Conservation (phyloP, 2,888 invertebrate species). For the Agelastica alni region DNA sequence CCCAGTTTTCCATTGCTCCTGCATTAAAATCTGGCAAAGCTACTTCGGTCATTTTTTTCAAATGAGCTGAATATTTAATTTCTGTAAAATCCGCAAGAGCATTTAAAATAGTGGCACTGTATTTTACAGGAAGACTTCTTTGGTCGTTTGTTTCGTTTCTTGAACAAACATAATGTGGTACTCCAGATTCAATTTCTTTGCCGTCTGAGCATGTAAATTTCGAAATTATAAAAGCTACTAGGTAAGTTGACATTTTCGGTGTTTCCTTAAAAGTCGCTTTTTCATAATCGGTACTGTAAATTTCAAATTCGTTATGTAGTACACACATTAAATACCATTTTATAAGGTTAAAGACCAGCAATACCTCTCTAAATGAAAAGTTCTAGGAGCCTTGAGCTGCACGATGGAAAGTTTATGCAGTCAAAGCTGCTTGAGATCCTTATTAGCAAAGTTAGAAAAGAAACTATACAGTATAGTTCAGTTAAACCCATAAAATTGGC, state of each 20-base stretch:
- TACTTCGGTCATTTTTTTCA: slow-evolving; percentile 79
- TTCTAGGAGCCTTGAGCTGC: too few species aligned
- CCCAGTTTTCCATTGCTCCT: slow-evolving; percentile 94
- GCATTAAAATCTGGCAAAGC: slow-evolving; percentile 82
- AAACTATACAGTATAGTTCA: too few species aligned
- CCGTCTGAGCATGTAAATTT: slow-evolving; percentile 62
- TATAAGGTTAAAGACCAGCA: too few species aligned
- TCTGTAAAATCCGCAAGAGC: slow-evolving; percentile 34
- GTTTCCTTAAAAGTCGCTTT: slow-evolving; percentile 50
- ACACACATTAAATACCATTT: too few species aligned
- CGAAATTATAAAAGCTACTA: slow-evolving; percentile 83
- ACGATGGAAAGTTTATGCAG: too few species aligned
- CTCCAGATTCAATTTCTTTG: slow-evolving; percentile 11
- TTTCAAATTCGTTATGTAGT: too few species aligned
- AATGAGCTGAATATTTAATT: slow-evolving; percentile 49
- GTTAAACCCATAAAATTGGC: too few species aligned
- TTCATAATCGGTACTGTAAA: slow-evolving; percentile 4
- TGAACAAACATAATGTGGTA: slow-evolving; percentile 39
- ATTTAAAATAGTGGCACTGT: slow-evolving; percentile 34
- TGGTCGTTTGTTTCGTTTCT: slow-evolving; percentile 23
- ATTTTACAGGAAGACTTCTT: slow-evolving; percentile 32
- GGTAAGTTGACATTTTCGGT: slow-evolving; percentile 79
- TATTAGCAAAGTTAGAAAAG: too few species aligned
- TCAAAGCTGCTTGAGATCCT: too few species aligned
- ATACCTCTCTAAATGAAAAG: too few species aligned